Conservation (phyloP, 2,888 invertebrate species). For the Mythimna ferrago region DNA sequence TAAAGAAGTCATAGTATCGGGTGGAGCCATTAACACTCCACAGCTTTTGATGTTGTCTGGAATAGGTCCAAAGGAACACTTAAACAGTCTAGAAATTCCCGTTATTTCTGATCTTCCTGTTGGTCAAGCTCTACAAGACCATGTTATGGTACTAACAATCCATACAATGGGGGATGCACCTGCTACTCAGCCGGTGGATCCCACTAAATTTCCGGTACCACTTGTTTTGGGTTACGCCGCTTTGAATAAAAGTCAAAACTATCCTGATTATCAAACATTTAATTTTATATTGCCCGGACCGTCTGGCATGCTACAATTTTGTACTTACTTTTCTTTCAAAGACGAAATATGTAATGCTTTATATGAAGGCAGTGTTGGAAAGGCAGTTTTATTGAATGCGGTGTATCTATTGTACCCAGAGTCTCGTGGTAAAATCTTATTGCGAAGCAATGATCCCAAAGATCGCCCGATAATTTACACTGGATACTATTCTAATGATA, state of each 20-base stretch:
- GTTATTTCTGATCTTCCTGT: constrained; percentile 81
- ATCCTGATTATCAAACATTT: constrained; percentile 78
- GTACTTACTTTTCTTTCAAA: constrained; percentile 55
- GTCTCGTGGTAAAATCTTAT: constrained; percentile 87
- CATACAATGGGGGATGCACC: constrained; percentile 60
- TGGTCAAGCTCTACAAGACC: constrained; percentile 85
- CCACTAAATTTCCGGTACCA: constrained; percentile 69
- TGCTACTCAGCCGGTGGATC: constrained; percentile 71
- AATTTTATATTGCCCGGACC: not conserved
- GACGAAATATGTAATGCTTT: constrained; percentile 64
- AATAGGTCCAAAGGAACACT: constrained; percentile 81
- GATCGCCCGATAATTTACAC: constrained; percentile 90
- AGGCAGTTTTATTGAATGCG: constrained; percentile 41
- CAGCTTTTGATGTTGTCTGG: constrained; percentile 87
- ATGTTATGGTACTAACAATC: constrained; percentile 70
- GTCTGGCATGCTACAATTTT: constrained; percentile 36
- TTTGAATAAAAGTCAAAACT: constrained; percentile 89
- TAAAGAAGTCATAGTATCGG: constrained; percentile 87
- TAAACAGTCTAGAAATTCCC: constrained; percentile 73
- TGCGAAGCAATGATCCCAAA: constrained; percentile 88
- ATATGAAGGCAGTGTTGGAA: constrained; percentile 40
- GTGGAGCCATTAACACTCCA: constrained; percentile 84
- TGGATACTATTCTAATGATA: constrained; percentile 88
- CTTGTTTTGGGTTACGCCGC: constrained; percentile 80
- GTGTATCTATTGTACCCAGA: constrained; percentile 76